Base-by-base conservation (phyloP, 1,140 invertebrate genomes). In the Bombus confusus region DNA sequence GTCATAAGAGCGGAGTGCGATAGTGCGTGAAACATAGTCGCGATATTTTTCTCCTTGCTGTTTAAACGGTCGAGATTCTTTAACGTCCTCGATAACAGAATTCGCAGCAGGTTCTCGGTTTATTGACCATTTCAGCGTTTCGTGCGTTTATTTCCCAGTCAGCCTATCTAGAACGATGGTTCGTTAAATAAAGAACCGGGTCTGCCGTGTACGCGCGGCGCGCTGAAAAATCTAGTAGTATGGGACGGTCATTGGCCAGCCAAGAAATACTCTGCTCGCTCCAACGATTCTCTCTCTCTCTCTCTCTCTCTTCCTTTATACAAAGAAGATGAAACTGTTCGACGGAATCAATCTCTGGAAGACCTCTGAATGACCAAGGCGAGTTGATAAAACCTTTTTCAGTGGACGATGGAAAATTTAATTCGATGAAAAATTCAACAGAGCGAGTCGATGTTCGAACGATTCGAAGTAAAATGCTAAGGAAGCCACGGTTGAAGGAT, bases 401-500 rank as follows among this genome's bases (percentile, higher is more conserved):
- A 69, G 9, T 28, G 9, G 22, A 39, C 25, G 31, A 37, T 66
- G n/a, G 8, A 18, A 34, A 18, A 66, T 34, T 66, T 66, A 31
- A 66, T 66, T 66, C 64, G 64, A 31, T 31, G n/a, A 34, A 34
- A 34, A 66, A 18, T 66, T 66, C 15, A 66, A 66, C 62, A 64
- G 25, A 64, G 18, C 37, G 75, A 59, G 73, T 80, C 83, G 79
- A 34, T 28, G 31, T 39, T n/a, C 34, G 39, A 18, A 13, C 71
- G 39, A 8, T 9, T 22, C 8, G 31, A 22, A 34, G 34, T n/a
- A 18, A 69, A 37, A 37, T 37, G 68, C 3, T 13, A 13, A 37
- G 68, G 15, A 37, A 69, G 3, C n/a, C 39, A 57, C 71, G 66
- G 72, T 88, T n/a, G 4, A n/a, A 9, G 57, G 76, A 87, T 83